These are phyloP conservation scores for Cephalopterus ornatus DNA, from an alignment of 2,113 vertebrate genomes.

Conservation along the genomic window DNA sequence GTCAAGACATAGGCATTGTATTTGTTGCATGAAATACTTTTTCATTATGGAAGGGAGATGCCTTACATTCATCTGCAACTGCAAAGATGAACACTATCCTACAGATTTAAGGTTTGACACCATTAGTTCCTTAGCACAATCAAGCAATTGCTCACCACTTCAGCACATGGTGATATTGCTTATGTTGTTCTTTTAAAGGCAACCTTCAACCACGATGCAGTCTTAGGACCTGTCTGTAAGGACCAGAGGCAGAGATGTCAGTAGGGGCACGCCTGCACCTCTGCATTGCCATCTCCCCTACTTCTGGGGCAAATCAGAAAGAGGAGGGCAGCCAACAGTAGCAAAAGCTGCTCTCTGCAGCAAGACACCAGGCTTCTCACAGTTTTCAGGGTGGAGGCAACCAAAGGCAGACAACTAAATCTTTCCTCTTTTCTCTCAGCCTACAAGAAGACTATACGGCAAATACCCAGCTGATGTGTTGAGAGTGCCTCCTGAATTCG, in stretches of 20 bases:
- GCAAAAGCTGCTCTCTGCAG: background rate
- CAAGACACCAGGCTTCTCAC: background rate
- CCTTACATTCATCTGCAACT: background rate
- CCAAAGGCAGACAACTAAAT: background rate
- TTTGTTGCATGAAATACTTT: background rate
- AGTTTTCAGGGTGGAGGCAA: background rate
- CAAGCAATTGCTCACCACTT: background rate
- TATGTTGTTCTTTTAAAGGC: background rate
- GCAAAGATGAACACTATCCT: background rate
- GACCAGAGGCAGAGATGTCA: background rate
- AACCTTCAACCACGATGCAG: rapidly evolving
- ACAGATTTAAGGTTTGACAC: background rate
- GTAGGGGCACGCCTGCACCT: background rate
- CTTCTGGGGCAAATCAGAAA: background rate
- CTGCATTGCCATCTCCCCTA: background rate
- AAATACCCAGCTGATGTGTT: background rate
- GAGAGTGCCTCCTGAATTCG: background rate
- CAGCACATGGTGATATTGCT: rapidly evolving
- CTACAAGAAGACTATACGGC: background rate
- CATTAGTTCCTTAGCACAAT: background rate
- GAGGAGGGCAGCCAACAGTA: background rate
- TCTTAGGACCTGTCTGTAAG: background rate
- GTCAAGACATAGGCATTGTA: background rate
- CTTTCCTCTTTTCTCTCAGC: background rate
- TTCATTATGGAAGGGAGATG: background rate